Evolutionary conservation across 2,113 vertebrate genomes (phyloP).

Genomic region (Calcarius ornatus): DNA sequence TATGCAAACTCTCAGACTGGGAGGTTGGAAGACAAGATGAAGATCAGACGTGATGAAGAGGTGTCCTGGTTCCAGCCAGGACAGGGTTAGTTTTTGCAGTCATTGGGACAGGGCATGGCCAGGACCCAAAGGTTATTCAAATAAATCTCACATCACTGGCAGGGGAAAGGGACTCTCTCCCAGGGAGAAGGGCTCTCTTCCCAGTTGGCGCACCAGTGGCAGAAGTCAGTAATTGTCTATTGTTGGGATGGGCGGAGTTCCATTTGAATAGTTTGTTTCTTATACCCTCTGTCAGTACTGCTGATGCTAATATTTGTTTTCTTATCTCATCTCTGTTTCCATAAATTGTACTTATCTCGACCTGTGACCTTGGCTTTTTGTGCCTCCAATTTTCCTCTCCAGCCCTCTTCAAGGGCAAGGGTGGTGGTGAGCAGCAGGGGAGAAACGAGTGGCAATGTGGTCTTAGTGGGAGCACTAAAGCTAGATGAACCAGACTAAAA

Average conservation of each 20-base stretch:
- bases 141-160: not conserved
- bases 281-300: not conserved
- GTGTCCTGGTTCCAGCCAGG: not conserved
- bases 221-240: not conserved
- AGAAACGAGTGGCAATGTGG: not conserved
- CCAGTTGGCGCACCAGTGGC: rapidly evolving
- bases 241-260: rapidly evolving
- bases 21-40: not conserved
- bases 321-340: not conserved
- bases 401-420: not conserved
- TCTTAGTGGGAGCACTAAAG: not conserved
- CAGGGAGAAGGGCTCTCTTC: not conserved
- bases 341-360: not conserved
- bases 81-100: not conserved
- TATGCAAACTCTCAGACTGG: not conserved
- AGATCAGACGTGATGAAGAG: not conserved
- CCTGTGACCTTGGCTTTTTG: not conserved
- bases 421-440: not conserved
- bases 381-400: not conserved
- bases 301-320: not conserved
- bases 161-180: not conserved
- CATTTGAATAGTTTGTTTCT: not conserved
- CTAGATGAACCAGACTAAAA: not conserved
- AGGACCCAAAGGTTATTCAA: not conserved
- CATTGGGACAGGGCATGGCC: not conserved